phyloP scores from a whole-genome alignment of 2,113 vertebrate species.

The Silurus asotus region DNA sequence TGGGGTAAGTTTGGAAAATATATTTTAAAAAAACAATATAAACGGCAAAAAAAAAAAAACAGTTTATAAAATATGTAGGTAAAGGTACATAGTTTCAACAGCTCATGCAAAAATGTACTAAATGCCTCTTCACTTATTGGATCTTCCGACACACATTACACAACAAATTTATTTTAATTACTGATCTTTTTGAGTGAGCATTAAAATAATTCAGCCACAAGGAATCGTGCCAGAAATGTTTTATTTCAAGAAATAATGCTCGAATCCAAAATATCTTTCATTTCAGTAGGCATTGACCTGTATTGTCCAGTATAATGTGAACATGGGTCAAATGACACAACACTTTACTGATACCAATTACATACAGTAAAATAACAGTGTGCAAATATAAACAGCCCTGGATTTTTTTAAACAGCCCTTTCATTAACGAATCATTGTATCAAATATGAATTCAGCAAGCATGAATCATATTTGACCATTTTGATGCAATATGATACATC shows the following conservation, averaged over 20 bases:
- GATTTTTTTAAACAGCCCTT: neutral
- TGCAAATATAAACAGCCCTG: conserved; percentile 32
- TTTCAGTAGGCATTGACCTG: conserved; percentile 1
- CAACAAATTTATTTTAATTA: neutral
- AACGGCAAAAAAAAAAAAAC: neutral
- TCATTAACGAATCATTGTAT: conserved; percentile 16
- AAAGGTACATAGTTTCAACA: neutral
- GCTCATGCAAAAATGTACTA: neutral
- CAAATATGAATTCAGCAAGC: conserved; percentile 23
- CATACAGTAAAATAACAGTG: conserved; percentile 31
- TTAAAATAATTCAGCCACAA: neutral
- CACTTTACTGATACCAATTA: conserved; percentile 34
- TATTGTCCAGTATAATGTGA: neutral
- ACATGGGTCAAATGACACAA: conserved; percentile 15
- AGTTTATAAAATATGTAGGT: neutral
- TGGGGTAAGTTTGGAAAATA: no score
- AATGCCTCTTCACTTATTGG: neutral
- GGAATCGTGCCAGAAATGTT: neutral
- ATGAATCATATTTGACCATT: neutral
- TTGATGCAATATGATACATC: conserved; percentile 34
- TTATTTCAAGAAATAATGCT: conserved; percentile 33
- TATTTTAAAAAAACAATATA: neutral
- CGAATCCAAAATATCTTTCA: neutral
- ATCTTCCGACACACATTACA: neutral
- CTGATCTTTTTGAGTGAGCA: neutral